Evolutionary conservation across 2,888 invertebrate genomes (phyloP), one percentile per base, ranked within the genome.

Genomic region (Yponomeuta evonymella): DNA sequence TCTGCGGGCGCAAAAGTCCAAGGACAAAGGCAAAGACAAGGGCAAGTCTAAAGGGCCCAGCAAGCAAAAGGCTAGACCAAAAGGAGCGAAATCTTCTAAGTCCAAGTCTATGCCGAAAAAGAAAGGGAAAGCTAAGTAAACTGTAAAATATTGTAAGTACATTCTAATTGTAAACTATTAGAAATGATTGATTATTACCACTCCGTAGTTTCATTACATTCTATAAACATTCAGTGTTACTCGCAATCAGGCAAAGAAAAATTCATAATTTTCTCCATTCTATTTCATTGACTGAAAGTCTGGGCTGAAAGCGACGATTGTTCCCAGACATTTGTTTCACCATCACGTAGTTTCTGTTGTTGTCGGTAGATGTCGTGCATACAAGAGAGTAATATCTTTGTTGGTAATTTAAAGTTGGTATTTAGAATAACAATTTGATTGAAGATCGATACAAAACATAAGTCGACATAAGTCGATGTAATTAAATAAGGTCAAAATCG

Each of bases 1-100:
- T 84, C 90, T 96, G 79, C 93, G 96, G 73, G 95, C 96, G 0
- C 89, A 94, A 76, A 94, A 95, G 83, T 89, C 93, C 23, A 94
- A 93, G 80, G 94, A 93, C 82, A 94, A 94, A 86, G 75, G 72
- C 77, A 79, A 64, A 77, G 79, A 72, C 79, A 81, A 75, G 15
- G 64, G 69, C 33, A 76, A 75, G 70, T 71, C 72, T 12, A 58
- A n/a, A 33, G 58, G 69, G 6, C 29, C 29, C 48, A 48, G 51
- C 51, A 62, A 51, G 36, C 12, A 29, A 23, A 15, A 62, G 48
- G 64, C 63, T 23, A 63, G 43, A 10, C 68, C 48, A 51, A 68
- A 23, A n/a, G 48, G n/a, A n/a, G 67, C n/a, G 12, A 65, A 29
- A 33, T 23, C 33, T 64, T 30, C 64, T 4, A 78, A 75, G 63